Base-by-base conservation (phyloP, 2,113 vertebrate genomes). In the Xenopus laevis region DNA sequence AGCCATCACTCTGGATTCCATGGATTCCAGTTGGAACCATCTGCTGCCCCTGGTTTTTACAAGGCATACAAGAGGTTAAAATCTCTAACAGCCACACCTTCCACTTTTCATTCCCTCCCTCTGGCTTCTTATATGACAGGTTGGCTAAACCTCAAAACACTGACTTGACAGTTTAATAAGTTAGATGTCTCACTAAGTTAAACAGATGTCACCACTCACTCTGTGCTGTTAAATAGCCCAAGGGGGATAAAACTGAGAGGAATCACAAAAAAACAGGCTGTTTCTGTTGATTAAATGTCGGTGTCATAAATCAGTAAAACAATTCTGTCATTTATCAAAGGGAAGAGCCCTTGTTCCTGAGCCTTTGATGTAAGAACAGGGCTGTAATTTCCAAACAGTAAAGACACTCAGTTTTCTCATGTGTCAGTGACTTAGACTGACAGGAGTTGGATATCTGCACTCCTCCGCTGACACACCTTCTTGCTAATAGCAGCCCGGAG, bases 71-170 rank as follows among this genome's bases (percentile, higher is more conserved):
- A 64, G 27, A 59, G 60, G 74, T 77, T 77, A 77, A 76, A 33
- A 23, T 59, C 2, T 47, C 66, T 62, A 77, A 70, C 63, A 53
- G 67, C 47, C 74, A 44, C 74, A 70, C 74, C 74, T 60, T 13
- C 58, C 20, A 40, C 67, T 77, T 47, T 61, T 64, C 66, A 13
- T 50, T 70, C 59, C 53, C 66, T 70, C 74, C 67, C 60, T 77
- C 60, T 77, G 74, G 74, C 67, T 69, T 77, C 74, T 77, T 70
- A 68, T 63, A 77, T 77, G 74, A 77, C 74, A 77, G 74, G 74
- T 91, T 89, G 86, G 86, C 88, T 89, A 90, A 91, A 90, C 86
- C 91, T 91, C 88, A 89, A 90, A 90, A 91, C 90, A 89, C 84
- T 79, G 18, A 87, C 83, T 77, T 91, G 90, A 92, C 90, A 92